Evolutionary conservation across 2,888 invertebrate species (phyloP).

Genomic region (Watsonalla cultraria): DNA sequence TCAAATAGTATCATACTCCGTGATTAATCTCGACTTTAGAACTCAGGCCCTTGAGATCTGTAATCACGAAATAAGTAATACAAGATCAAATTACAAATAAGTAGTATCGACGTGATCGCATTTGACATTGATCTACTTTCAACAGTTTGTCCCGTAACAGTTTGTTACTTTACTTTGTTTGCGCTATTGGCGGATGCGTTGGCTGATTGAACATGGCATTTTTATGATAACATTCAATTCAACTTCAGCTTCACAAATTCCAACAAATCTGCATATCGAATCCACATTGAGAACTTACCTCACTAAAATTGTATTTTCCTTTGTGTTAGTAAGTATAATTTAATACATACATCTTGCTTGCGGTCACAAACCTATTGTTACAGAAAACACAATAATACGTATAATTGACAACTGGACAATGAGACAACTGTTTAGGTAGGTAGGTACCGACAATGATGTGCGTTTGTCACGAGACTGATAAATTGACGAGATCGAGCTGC

Average conservation of each 20-base stretch:
- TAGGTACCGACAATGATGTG: constrained; percentile 19
- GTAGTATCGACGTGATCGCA: neutral
- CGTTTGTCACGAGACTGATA: constrained; percentile 23
- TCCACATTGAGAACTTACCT: constrained; percentile 1
- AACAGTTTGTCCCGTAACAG: constrained; percentile 16
- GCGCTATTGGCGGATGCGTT: constrained; percentile 17
- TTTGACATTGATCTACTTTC: constrained; percentile 7
- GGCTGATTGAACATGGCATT: constrained; percentile 15
- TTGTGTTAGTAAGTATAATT: no score
- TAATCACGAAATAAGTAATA: neutral
- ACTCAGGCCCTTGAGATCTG: neutral
- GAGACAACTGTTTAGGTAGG: neutral
- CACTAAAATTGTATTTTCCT: neutral
- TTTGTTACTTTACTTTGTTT: constrained; percentile 5
- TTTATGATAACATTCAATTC: constrained; percentile 20
- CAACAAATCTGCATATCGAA: neutral
- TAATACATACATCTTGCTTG: no score
- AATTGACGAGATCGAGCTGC: constrained; percentile 47
- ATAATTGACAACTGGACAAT: neutral
- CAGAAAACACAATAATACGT: neutral
- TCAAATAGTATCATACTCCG: no score
- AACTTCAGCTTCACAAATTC: constrained; percentile 10
- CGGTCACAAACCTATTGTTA: no score
- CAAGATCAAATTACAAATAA: neutral
- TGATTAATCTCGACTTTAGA: no score